Conservation (phyloP, 2,113 vertebrate species). For the Amia ocellicauda region DNA sequence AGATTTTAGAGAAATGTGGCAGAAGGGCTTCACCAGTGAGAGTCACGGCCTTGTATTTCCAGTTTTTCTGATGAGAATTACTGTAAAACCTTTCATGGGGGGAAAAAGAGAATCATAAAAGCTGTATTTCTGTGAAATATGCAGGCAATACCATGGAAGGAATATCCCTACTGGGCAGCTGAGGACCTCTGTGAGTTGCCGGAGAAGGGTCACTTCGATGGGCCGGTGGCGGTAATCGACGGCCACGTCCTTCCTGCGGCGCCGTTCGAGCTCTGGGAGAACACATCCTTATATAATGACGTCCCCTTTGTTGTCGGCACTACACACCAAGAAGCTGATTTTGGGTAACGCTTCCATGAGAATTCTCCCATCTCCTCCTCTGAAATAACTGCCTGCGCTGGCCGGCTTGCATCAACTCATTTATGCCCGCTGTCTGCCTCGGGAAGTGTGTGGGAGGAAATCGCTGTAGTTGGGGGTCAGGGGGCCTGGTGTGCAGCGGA, state of each 20-base stretch:
- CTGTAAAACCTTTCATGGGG: too few species aligned
- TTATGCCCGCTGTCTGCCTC: too few species aligned
- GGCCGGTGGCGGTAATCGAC: slow-evolving; percentile 61
- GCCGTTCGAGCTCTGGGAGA: slow-evolving; percentile 57
- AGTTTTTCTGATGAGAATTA: not conserved
- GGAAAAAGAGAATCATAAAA: too few species aligned
- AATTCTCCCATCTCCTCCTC: not conserved
- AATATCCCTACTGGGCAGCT: slow-evolving; percentile 61
- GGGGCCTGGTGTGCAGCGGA: too few species aligned
- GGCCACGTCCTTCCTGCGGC: slow-evolving; percentile 56
- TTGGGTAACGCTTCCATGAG: slow-evolving; percentile 38
- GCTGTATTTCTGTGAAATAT: not conserved
- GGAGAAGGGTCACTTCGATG: slow-evolving; percentile 37
- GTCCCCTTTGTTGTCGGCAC: slow-evolving; percentile 66
- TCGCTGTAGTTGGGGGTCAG: too few species aligned
- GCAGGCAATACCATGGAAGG: slow-evolving; percentile 63
- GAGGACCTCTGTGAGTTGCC: slow-evolving; percentile 54
- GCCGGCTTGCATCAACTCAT: too few species aligned
- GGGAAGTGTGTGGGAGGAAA: too few species aligned
- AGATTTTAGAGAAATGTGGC: too few species aligned
- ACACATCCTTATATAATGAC: slow-evolving; percentile 45
- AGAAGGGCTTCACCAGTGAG: too few species aligned
- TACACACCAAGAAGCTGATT: slow-evolving; percentile 66
- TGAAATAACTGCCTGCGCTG: too few species aligned
- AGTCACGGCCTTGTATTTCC: not conserved